A percentile compares a stretch with the other conserved stretches of the same genome.
Evolutionary conservation across 2,797 vertebrate genomes (phyloP).

Genomic region (Cottoperca gobio): DNA sequence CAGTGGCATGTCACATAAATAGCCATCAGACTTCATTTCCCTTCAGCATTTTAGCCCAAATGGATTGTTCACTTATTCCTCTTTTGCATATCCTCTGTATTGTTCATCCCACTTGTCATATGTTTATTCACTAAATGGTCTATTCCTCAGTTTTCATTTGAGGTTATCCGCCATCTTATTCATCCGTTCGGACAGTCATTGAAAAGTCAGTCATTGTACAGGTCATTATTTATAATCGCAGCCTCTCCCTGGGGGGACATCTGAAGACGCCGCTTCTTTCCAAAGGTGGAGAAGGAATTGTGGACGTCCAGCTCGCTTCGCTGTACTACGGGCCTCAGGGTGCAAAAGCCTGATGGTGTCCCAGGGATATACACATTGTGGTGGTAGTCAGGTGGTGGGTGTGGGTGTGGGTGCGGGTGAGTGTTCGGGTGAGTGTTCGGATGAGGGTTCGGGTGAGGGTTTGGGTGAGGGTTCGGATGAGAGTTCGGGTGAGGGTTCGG

Average conservation of each 20-base stretch:
- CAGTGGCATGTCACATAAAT: conserved; percentile 60
- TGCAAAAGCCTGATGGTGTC: conserved; percentile 88
- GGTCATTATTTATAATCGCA: conserved; percentile 91
- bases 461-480: conserved; percentile 71
- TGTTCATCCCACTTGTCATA: conserved; percentile 38
- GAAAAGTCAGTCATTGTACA: conserved; percentile 84
- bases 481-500: conserved; percentile 48
- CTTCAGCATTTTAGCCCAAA: conserved; percentile 29
- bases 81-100: conserved; percentile 2
- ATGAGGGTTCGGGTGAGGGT: neutral
- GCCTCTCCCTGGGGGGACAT: conserved; percentile 87
- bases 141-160: conserved; percentile 29
- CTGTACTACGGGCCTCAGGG: conserved; percentile 82
- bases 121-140: conserved; percentile 20
- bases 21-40: conserved; percentile 37
- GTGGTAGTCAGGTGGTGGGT: conserved; percentile 91
- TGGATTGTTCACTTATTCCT: conserved; percentile 22
- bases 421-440: conserved; percentile 51
- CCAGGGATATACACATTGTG: conserved; percentile 95
- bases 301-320: conserved; percentile 88
- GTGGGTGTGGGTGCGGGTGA: conserved; percentile 69
- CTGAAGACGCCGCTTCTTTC: conserved; percentile 91
- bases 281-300: conserved; percentile 95
- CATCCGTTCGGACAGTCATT: conserved; percentile 28
- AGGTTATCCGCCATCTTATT: conserved; percentile 41